Evolutionary conservation across 1,140 invertebrate species (phyloP).

Genomic region (Globodera ellingtonae): DNA sequence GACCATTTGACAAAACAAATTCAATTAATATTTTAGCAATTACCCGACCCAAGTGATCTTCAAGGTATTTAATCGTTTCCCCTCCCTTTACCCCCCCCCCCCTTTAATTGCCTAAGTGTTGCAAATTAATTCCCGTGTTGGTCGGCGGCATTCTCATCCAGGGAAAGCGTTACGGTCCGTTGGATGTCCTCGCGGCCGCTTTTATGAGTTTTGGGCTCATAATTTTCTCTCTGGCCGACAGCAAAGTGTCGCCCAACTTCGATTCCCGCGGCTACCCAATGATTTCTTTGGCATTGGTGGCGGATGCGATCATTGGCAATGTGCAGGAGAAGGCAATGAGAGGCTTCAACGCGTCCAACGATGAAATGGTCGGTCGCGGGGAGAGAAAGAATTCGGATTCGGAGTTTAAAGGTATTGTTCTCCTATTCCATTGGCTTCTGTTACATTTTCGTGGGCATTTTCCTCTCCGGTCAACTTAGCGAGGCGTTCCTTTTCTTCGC

Average conservation of each 20-base stretch:
- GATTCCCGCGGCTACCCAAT: slow-evolving; percentile 79
- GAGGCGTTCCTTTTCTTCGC: slow-evolving; percentile 78
- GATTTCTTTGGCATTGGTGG: slow-evolving; percentile 82
- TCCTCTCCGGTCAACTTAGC: slow-evolving; percentile 75
- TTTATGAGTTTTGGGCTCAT: slow-evolving; percentile 88
- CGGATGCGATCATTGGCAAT: slow-evolving; percentile 92
- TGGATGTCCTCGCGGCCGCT: slow-evolving; percentile 61
- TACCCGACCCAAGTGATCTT: slow-evolving; percentile 91
- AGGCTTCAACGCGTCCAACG: slow-evolving; percentile 78
- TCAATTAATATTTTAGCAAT: slow-evolving; percentile 69
- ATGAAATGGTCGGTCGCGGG: slow-evolving; percentile 75
- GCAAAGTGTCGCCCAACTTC: slow-evolving; percentile 83
- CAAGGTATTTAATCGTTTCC: slow-evolving; percentile 63
- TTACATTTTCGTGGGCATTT: slow-evolving; percentile 79
- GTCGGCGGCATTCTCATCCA: slow-evolving; percentile 51
- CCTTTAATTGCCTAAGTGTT: slow-evolving; percentile 72
- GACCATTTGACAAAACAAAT: slow-evolving; percentile 67
- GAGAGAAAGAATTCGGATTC: not conserved
- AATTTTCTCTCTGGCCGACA: slow-evolving; percentile 89
- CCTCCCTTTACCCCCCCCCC: not conserved
- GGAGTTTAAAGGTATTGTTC: slow-evolving; percentile 74
- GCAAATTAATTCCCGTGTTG: slow-evolving; percentile 87
- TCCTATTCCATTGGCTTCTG: slow-evolving; percentile 85
- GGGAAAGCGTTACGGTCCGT: slow-evolving; percentile 44
- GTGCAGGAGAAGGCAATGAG: slow-evolving; percentile 93